These are phyloP conservation scores for Euschistus heros DNA, from an alignment of 1,140 invertebrate genomes.

Conservation along the genomic window DNA sequence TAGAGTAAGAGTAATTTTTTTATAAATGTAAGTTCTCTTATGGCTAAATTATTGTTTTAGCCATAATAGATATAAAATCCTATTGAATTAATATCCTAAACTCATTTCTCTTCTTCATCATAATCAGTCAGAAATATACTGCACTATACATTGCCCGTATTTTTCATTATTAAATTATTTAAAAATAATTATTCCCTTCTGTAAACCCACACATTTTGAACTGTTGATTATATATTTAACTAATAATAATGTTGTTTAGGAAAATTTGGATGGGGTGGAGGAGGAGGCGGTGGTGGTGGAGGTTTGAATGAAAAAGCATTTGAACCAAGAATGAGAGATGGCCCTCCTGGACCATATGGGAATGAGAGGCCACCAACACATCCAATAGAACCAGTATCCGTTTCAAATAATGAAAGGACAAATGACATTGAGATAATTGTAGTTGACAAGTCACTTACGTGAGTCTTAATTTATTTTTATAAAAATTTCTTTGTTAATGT, in stretches of 20 bases:
- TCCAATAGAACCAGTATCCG: slow-evolving; percentile 26
- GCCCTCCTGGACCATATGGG: not conserved
- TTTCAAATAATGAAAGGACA: slow-evolving; percentile 37
- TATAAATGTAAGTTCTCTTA: no score
- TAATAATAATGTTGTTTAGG: not conserved
- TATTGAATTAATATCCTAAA: no score
- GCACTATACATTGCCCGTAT: no score
- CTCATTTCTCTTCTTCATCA: no score
- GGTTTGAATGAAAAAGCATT: slow-evolving; percentile 1
- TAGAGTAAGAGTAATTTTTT: no score
- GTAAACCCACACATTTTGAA: no score
- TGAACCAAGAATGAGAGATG: not conserved
- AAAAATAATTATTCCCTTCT: no score
- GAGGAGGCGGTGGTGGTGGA: not conserved
- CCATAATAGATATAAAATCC: no score
- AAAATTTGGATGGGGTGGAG: not conserved
- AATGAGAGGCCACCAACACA: slow-evolving; percentile 32
- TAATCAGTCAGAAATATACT: no score
- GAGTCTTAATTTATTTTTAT: slow-evolving; percentile 35
- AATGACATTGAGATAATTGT: slow-evolving; percentile 86
- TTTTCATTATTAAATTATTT: no score
- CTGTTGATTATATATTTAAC: no score
- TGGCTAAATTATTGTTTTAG: no score
- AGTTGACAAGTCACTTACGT: slow-evolving; percentile 67
- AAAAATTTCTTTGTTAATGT: not conserved